Conservation (phyloP, 2,113 vertebrate genomes). For the Malurus cyaneus region DNA sequence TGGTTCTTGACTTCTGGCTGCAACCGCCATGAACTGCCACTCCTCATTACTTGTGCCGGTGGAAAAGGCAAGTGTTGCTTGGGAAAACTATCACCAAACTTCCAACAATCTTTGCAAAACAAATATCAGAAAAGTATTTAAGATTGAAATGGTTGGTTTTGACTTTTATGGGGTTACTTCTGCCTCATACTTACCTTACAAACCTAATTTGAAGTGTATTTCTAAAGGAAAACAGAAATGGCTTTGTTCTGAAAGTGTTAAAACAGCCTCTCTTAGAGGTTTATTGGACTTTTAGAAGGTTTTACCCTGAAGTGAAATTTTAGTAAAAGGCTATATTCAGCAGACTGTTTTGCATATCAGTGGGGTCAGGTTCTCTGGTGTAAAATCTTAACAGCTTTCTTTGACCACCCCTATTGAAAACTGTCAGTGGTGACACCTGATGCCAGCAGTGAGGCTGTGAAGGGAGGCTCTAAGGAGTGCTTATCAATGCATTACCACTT, state of each 20-base stretch:
- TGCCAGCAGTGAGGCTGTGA: not conserved
- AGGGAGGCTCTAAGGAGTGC: not conserved
- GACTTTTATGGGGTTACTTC: not conserved
- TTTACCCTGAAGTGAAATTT: not conserved
- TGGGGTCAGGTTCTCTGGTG: not conserved
- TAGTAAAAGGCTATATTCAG: not conserved
- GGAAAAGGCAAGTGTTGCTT: slow-evolving; percentile 42
- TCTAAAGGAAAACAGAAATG: not conserved
- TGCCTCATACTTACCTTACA: not conserved
- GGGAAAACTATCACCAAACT: not conserved
- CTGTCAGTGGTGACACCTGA: not conserved
- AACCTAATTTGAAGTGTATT: not conserved
- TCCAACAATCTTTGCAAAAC: not conserved
- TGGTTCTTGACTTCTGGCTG: slow-evolving; percentile 77
- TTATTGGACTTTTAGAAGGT: not conserved
- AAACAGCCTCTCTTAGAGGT: not conserved
- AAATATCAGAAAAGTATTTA: not conserved
- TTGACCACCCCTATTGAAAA: not conserved
- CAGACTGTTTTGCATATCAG: not conserved
- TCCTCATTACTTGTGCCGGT: not conserved
- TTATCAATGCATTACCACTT: not conserved
- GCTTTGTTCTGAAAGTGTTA: not conserved
- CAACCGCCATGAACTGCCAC: slow-evolving; percentile 56
- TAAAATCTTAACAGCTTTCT: not conserved
- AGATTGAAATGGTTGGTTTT: not conserved